phyloP scores from a whole-genome alignment of 2,797 vertebrate genomes.

The Picus viridis region DNA sequence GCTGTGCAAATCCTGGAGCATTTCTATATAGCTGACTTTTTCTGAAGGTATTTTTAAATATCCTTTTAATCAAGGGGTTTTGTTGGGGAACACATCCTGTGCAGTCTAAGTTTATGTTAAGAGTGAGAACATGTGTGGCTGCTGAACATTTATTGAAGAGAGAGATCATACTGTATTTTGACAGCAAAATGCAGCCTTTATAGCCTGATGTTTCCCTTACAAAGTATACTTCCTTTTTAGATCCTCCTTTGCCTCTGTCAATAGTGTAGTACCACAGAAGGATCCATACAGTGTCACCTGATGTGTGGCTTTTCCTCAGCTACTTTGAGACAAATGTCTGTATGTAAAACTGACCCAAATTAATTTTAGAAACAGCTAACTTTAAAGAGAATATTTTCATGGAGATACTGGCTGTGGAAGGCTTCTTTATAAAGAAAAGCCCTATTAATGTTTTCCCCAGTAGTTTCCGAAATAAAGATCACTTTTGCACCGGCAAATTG shows the following conservation, averaged over 20 bases:
- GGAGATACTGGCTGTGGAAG: background rate
- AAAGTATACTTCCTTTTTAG: background rate
- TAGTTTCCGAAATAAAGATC: background rate
- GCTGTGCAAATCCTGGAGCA: background rate
- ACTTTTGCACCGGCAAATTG: background rate
- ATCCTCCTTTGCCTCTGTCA: background rate
- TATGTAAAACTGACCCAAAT: background rate
- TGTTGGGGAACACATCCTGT: fast-evolving
- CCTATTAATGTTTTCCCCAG: background rate
- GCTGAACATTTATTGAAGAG: background rate
- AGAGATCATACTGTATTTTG: background rate
- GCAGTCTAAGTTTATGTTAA: background rate
- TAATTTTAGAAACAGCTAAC: background rate
- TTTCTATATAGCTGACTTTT: background rate
- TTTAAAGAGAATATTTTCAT: background rate
- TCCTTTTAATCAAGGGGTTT: background rate
- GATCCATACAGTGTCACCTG: background rate
- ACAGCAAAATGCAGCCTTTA: background rate
- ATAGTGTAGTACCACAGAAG: background rate
- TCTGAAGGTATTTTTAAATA: background rate
- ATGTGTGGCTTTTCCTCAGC: background rate
- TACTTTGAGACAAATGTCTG: background rate
- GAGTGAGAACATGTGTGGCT: background rate
- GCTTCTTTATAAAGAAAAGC: background rate
- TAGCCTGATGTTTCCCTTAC: background rate